phyloP scores from a whole-genome alignment of 1,140 invertebrate genomes.

The Dreissena polymorpha region DNA sequence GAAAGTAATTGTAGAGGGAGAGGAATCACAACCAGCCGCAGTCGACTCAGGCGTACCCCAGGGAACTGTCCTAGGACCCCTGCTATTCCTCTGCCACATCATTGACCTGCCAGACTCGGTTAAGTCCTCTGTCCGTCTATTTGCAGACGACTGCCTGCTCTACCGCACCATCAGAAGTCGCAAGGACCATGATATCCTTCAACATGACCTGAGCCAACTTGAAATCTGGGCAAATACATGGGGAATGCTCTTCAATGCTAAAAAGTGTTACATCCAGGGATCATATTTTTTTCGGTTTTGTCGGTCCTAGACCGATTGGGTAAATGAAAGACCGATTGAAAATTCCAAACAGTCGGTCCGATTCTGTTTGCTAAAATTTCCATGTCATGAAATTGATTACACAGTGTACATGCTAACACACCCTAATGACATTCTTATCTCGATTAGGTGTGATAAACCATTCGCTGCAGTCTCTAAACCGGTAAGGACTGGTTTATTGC shows the following conservation, averaged over 20 bases:
- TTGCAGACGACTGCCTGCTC: conserved; percentile 38
- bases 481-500: too few species aligned
- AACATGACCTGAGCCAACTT: neutral
- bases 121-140: conserved; percentile 45
- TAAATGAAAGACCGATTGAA: too few species aligned
- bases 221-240: neutral
- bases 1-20: neutral
- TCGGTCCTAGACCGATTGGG: too few species aligned
- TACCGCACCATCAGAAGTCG: neutral
- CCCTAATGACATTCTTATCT: too few species aligned
- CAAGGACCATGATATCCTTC: neutral
- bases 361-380: too few species aligned
- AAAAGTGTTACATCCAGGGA: too few species aligned
- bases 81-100: conserved; percentile 45
- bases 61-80: neutral
- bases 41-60: neutral
- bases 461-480: too few species aligned
- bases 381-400: too few species aligned
- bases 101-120: conserved; percentile 47
- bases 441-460: too few species aligned
- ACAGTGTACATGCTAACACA: too few species aligned
- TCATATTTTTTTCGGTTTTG: too few species aligned
- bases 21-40: neutral
- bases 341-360: too few species aligned
- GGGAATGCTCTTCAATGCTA: conserved; percentile 48